phyloP scores from a whole-genome alignment of 2,797 vertebrate genomes.

The Oreochromis grahami region DNA sequence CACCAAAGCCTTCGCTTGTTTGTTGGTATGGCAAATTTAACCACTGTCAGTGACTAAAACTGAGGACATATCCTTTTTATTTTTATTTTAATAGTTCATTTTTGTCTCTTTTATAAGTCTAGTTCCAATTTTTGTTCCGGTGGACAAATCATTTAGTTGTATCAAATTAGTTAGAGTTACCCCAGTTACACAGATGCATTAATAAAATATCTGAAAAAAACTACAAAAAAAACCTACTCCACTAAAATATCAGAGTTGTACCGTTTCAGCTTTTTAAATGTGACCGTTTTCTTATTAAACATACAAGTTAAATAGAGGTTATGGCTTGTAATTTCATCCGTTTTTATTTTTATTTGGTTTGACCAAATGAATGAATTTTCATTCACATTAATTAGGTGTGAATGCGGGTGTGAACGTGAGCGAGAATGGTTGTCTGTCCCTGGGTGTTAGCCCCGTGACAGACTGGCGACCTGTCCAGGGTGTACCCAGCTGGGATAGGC shows the following conservation, averaged over 20 bases:
- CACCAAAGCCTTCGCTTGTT: not conserved
- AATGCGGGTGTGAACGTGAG: too few species aligned
- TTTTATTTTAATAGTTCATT: not conserved
- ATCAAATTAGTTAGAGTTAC: not conserved
- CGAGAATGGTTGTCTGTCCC: too few species aligned
- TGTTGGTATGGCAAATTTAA: not conserved
- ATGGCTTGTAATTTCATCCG: not conserved
- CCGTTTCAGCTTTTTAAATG: not conserved
- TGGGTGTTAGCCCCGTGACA: too few species aligned
- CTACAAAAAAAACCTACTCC: not conserved
- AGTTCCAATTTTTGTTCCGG: not conserved
- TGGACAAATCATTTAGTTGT: not conserved
- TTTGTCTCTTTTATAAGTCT: not conserved
- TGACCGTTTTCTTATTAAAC: not conserved
- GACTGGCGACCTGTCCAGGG: too few species aligned
- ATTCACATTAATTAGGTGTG: too few species aligned
- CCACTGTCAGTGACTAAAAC: not conserved
- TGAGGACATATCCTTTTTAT: not conserved
- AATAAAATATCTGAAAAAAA: not conserved
- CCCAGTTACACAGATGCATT: not conserved
- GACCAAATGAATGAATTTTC: too few species aligned
- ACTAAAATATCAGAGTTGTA: not conserved
- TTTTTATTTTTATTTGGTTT: not conserved
- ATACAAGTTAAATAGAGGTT: not conserved
- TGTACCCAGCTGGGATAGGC: too few species aligned